phyloP scores from a whole-genome alignment of 2,797 vertebrate species.

The Enteromius mattozi region DNA sequence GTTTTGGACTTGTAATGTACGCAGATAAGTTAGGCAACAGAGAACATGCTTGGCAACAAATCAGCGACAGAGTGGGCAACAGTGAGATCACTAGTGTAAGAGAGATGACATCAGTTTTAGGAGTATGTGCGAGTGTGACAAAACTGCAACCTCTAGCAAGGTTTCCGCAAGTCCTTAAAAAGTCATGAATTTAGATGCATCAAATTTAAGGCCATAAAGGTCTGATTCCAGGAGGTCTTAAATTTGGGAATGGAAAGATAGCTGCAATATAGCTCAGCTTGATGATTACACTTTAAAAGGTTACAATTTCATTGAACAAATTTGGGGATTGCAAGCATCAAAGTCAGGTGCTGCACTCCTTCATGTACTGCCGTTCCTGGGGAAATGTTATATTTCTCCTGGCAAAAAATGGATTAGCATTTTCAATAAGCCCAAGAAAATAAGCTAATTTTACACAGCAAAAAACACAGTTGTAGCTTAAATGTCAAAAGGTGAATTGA shows the following conservation, averaged over 20 bases:
- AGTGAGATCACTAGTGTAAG: slow-evolving; percentile 44
- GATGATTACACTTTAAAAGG: not conserved
- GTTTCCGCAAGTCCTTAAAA: not conserved
- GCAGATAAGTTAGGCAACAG: slow-evolving; percentile 65
- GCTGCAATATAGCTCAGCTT: not conserved
- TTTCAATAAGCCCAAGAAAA: no score
- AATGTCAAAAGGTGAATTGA: not conserved
- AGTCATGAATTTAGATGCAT: not conserved
- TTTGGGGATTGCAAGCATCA: not conserved
- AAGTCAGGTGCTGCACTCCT: not conserved
- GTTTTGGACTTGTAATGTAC: slow-evolving; percentile 39
- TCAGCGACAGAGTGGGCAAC: slow-evolving; percentile 42
- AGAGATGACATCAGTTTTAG: slow-evolving; percentile 57
- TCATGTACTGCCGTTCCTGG: not conserved
- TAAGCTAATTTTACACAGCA: no score
- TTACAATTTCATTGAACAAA: not conserved
- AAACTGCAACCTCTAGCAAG: not conserved
- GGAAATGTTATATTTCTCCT: not conserved
- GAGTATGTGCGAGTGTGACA: not conserved
- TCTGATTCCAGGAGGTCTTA: not conserved
- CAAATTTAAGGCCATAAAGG: not conserved
- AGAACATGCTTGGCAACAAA: slow-evolving; percentile 48
- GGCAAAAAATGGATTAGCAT: not conserved
- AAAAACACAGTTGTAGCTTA: not conserved
- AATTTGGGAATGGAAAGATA: not conserved